Percentiles rank a stretch among this genome's conserved stretches.
Evolutionary conservation across 2,113 vertebrate genomes (phyloP).

Genomic region (Microcebus murinus): DNA sequence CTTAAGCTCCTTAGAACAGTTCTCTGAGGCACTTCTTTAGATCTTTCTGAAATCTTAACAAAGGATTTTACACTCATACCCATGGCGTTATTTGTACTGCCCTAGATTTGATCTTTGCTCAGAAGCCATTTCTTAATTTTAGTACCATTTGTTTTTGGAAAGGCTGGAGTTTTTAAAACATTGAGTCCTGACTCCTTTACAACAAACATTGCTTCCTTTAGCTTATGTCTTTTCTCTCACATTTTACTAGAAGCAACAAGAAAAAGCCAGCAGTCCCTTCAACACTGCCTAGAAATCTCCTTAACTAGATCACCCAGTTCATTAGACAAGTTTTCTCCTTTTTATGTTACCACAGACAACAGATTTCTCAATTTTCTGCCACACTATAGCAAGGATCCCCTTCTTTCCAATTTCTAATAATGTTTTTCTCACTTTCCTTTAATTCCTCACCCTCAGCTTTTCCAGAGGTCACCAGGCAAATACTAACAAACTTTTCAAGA

Average conservation of each 20-base stretch:
- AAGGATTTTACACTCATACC: not conserved
- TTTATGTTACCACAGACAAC: not conserved
- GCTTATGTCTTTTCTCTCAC: not conserved
- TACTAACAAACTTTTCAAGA: not conserved
- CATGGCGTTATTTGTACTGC: not conserved
- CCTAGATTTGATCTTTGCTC: not conserved
- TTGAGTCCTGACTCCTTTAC: not conserved
- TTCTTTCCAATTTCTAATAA: not conserved
- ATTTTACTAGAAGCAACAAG: not conserved
- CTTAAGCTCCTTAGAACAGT: not conserved
- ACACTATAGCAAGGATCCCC: not conserved
- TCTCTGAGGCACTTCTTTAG: not conserved
- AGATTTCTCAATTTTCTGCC: not conserved
- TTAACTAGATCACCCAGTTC: not conserved
- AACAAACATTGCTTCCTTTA: not conserved
- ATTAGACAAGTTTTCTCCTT: not conserved
- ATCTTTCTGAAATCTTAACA: not conserved
- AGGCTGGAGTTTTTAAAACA: not conserved
- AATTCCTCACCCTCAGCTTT: not conserved
- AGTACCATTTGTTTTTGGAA: not conserved
- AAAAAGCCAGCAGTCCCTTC: not conserved
- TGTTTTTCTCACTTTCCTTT: not conserved
- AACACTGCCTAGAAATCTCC: not conserved
- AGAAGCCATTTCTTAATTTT: not conserved
- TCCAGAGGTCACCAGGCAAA: not conserved